Base-by-base conservation (phyloP, 2,888 invertebrate species). In the Nomada goodeniana region DNA sequence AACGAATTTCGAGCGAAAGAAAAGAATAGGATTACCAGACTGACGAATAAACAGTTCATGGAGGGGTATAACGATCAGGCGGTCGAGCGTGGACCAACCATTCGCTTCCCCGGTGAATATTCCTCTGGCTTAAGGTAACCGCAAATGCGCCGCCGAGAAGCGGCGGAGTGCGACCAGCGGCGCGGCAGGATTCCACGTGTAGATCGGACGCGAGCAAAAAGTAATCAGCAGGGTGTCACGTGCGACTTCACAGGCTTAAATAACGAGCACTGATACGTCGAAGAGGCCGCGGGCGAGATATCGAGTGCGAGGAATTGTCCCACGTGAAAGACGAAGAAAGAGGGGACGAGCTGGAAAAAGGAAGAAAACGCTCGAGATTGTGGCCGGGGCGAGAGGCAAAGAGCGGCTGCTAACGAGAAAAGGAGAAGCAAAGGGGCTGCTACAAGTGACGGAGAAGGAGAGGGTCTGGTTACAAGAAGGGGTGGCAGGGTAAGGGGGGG, bases 251-350 rank as follows among this genome's bases (percentile, higher is more conserved):
- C 67, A 47, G 70, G 57, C 44, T 86, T 79, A 79, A 83, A 76
- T 80, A 86, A 86, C 79, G 86, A 86, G 74, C 74, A 61, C 59
- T 52, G 84, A 82, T 80, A 84, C 77, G 76, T 86, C 75, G 60
- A 80, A 74, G 76, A 73, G 47, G 50, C 53, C 36, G 65, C 60
- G 20, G 52, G 61, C 57, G 26, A 70, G 83, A 80, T 76, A 86
- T 74, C 78, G 71, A 59, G 50, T 52, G 26, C 23, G 36, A 50
- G 55, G 36, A 36, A 42, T 59, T 36, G 36, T 36, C 36, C 36
- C 36, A 7, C 36, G 63, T 7, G 20, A 59, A 26, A 36, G 9
- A 63, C 53, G 47, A 36, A 50, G 61, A 61, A 18, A 44, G 18
- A 61, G 23, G 1, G 26, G 15, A 2, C 1, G 50, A 29, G 20